Base-by-base conservation (phyloP, 2,113 vertebrate genomes). In the Typhlomys cinereus region DNA sequence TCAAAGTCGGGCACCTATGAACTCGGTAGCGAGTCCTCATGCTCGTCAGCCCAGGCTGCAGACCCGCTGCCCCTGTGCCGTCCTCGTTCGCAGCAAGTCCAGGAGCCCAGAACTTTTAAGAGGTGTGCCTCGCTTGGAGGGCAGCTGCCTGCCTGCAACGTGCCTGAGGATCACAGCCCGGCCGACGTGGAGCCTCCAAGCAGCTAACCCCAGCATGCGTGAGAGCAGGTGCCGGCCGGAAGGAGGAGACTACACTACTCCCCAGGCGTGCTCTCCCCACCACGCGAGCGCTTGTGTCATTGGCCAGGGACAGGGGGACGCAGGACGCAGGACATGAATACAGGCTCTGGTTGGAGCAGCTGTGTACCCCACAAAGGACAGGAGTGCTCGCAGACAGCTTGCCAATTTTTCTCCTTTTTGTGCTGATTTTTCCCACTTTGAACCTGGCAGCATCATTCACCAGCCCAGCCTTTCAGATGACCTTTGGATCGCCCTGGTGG, bases 111-210 rank as follows among this genome's bases (percentile, higher is more conserved):
- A 14, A 14, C 23, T 3, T 20, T 34, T 0, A 9, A 74, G 14
- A 64, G 46, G 29, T 6, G 2, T 23, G 13, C 8, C 29, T 52
- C 5, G 1, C n/a, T 2, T 12, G 4, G 1, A 1, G 31, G 61
- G 11, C 0, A 34, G 3, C 23, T 20, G 5, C 3, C 10, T 25
- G 27, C 46, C 44, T n/a, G n/a, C n/a, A 25, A 4, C 0, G 36
- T 0, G 25, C 4, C 36, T 13, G 15, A 29, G 44, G 39, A 2
- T 0, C 10, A 0, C 0, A 8, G 2, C 34, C 57, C 9, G 48
- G 69, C 79, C 31, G 78, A 1, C 50, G 1, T 17, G 20, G 13
- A 10, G 20, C 6, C 9, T 31, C 4, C 1, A 5, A 81, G 39
- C 62, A 25, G 36, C 44, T 2, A 21, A 1, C 0, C 4, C 6